Evolutionary conservation across 2,888 invertebrate genomes (phyloP).

Genomic region (Phymatocera aterrima): DNA sequence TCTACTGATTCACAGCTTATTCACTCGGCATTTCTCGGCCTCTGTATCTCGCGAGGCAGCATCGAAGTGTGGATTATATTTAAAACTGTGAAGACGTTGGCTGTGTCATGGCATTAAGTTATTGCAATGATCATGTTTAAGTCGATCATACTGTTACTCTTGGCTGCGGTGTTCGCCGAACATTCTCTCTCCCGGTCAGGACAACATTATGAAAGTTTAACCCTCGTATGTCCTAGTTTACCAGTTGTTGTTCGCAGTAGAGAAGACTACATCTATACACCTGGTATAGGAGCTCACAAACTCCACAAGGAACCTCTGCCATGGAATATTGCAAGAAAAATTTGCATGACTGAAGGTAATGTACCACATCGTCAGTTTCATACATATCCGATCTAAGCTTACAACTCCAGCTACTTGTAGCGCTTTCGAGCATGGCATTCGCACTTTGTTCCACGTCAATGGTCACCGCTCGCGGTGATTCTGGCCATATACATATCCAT

Average conservation of each 20-base stretch:
- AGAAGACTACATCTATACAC: constrained; percentile 51
- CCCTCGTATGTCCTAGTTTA: constrained; percentile 7
- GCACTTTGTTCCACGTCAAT: constrained; percentile 27
- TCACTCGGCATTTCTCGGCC: not conserved
- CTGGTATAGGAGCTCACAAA: constrained; percentile 47
- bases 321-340: constrained; percentile 48
- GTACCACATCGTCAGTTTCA: not conserved
- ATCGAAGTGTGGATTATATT: not conserved
- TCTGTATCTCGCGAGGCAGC: not conserved
- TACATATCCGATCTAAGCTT: not conserved
- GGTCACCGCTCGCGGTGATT: constrained; percentile 24
- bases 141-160: not conserved
- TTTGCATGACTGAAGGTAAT: constrained; percentile 47
- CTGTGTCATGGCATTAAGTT: not conserved
- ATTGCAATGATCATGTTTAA: not conserved
- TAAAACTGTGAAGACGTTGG: not conserved
- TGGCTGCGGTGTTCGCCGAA: not conserved
- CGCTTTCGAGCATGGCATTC: constrained; percentile 10
- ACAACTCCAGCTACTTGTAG: not conserved
- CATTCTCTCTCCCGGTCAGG: not conserved
- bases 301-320: constrained; percentile 49
- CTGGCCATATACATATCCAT: not conserved
- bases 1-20: not conserved
- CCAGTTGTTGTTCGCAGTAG: not conserved
- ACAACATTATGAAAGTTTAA: constrained; percentile 5